A percentile compares a stretch with the other conserved stretches of the same genome.
Conservation (phyloP, 2,797 vertebrate species). For the Fratercula arctica region DNA sequence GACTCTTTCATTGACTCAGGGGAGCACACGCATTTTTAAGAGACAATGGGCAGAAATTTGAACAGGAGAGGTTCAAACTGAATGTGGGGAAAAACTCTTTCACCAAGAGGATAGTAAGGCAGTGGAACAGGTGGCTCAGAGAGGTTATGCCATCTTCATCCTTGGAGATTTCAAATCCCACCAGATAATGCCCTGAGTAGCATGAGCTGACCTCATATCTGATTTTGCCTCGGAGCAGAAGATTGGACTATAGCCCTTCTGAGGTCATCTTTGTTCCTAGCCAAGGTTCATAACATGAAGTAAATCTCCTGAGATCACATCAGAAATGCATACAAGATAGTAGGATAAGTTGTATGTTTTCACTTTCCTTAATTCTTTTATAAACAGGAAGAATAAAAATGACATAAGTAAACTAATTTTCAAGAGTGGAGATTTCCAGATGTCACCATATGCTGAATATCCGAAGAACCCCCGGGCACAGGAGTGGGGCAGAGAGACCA, state of each 20-base stretch:
- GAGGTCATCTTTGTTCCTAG: not conserved
- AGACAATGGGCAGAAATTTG: not conserved
- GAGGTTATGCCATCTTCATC: not conserved
- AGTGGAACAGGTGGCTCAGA: not conserved
- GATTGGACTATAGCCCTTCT: not conserved
- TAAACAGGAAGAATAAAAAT: slow-evolving; percentile 92
- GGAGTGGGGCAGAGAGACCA: slow-evolving; percentile 96
- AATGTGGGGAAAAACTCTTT: not conserved
- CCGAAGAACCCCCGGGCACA: slow-evolving; percentile 91
- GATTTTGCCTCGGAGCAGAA: not conserved
- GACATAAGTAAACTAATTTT: slow-evolving; percentile 99
- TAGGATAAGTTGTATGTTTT: not conserved
- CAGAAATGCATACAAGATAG: not conserved
- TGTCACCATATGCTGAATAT: slow-evolving; percentile 95
- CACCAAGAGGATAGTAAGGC: not conserved
- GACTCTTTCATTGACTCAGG: not conserved
- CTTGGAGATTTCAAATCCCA: not conserved
- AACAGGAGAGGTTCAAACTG: not conserved
- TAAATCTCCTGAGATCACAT: not conserved
- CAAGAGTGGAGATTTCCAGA: slow-evolving; percentile 95
- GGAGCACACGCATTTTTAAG: not conserved
- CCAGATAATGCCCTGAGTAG: not conserved
- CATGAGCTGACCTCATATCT: not conserved
- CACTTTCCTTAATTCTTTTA: slow-evolving; percentile 45
- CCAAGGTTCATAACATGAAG: not conserved